Evolutionary conservation across 2,888 invertebrate genomes (phyloP), one percentile per base, ranked within the genome.

Genomic region (Sisyra terminalis): DNA sequence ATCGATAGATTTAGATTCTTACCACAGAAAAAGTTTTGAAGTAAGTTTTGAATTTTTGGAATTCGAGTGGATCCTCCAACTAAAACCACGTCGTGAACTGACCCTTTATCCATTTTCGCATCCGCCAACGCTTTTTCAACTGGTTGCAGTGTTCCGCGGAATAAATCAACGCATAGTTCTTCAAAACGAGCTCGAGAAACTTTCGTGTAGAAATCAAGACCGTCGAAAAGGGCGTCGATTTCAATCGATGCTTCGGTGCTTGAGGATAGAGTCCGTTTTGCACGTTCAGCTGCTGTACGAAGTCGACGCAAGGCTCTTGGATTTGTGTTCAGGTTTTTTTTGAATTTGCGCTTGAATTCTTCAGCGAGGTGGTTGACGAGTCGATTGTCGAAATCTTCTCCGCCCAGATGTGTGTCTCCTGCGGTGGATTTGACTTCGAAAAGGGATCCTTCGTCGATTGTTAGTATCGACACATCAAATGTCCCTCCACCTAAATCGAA

Each of bases 1-100:
- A 60, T 60, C 38, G 58, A 59, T 6, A 59, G 46, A 44, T 60
- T 60, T 40, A 60, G 44, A 11, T 50, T 40, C 47, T 59, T 60
- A 3, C 72, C 81, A 49, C 71, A 71, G 69, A 85, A 85, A 66
- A 75, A 84, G 57, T 78, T 78, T 58, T 80, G 74, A 24, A 85
- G 64, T 49, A 85, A 58, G 46, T 64, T 75, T 60, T 84, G 84
- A 32, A 85, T 74, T 57, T 84, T 84, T 1, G 84, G 85, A 44
- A 85, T 84, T 46, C 83, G 71, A 1, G 79, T 84, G 1, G 83
- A 83, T 16, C 84, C 87, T 9, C 87, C 86, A 31, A 87, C 86
- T 18, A 87, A 65, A 0, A 87, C 84, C 2, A 87, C 76, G 52
- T 86, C 85, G 55, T 85, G 72, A 47, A 86, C 80, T 47, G 72